Evolutionary conservation across 2,888 invertebrate species (phyloP), one percentile per base, ranked within the genome.

Genomic region (Acleris cristana): DNA sequence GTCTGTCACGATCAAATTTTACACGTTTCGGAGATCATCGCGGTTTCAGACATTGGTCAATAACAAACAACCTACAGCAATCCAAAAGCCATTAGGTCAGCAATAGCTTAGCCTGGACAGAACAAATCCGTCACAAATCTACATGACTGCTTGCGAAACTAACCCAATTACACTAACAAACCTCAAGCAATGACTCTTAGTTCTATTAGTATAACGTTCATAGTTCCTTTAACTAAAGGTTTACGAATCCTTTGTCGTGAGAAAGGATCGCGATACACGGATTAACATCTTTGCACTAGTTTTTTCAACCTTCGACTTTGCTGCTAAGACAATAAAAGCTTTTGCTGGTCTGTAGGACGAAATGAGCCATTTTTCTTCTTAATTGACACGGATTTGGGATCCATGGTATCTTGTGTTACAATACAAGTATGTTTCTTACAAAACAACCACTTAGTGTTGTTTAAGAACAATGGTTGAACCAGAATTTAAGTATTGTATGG

Each of bases 341-440:
- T 45, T 53, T 65, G 30, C 19, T 61, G 58, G 40, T 48, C 16
- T 61, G 26, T 62, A 14, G 40, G 23, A 45, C 45, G 19, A 55
- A 45, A 51, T 26, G 64, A 30, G 44, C 59, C 26, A 69, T 71
- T 65, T 70, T 69, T 69, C 70, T 71, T 64, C 45, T 64, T 70
- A 71, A 72, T 72, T 69, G 69, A 72, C 70, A 65, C 52, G 59
- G 16, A 40, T 60, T 59, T 60, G 34, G 58, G 45, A 53, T 45
- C 52, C 21, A 52, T 48, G 26, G 19, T 64, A 30, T 52, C 45
- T 58, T 45, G 21, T 58, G 53, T 19, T 53, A 64, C 64, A 64
- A 64, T 64, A 26, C 57, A 5, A 16, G 57, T 57, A 26, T 19
- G 14, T 14, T 3, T 40, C 34, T 40, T 40, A 40, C 40, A 40